A percentile compares a stretch with the other conserved stretches of the same genome.
These are phyloP conservation scores for Protonibea diacanthus DNA, from an alignment of 2,797 vertebrate species.

Conservation along the genomic window DNA sequence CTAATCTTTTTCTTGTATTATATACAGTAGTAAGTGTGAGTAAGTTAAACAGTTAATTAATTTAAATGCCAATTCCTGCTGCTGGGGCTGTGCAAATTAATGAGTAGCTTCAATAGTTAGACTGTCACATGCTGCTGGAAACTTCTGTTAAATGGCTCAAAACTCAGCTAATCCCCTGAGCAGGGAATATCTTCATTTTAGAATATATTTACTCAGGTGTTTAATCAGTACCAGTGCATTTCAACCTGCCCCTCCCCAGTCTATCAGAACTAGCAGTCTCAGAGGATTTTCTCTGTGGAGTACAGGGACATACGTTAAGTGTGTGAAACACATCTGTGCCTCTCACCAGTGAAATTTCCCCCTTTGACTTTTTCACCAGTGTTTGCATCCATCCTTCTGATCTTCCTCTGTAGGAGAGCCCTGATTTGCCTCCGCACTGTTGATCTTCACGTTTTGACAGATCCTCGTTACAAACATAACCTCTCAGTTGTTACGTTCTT, in stretches of 20 bases:
- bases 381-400: conserved; percentile 57
- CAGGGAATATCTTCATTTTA: conserved; percentile 22
- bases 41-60: conserved; percentile 41
- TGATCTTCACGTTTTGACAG: conserved; percentile 62
- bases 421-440: conserved; percentile 51
- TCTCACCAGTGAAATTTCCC: conserved; percentile 34
- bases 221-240: conserved; percentile 6
- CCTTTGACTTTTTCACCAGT: conserved; percentile 52
- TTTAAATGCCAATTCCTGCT: conserved; percentile 39
- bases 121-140: conserved; percentile 44
- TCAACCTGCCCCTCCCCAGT: conserved; percentile 12
- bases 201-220: conserved; percentile 16
- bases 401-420: conserved; percentile 53
- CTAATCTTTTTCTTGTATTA: background rate
- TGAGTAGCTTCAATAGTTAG: conserved; percentile 53
- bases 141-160: conserved; percentile 27
- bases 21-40: background rate
- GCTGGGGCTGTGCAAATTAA: conserved; percentile 49
- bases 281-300: conserved; percentile 5
- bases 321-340: conserved; percentile 57
- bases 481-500: conserved; percentile 66
- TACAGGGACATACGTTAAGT: conserved; percentile 45
- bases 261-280: conserved; percentile 5
- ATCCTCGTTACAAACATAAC: conserved; percentile 75
- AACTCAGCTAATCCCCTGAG: conserved; percentile 24